phyloP scores from a whole-genome alignment of 2,888 invertebrate genomes.

The Euclidia mi region DNA sequence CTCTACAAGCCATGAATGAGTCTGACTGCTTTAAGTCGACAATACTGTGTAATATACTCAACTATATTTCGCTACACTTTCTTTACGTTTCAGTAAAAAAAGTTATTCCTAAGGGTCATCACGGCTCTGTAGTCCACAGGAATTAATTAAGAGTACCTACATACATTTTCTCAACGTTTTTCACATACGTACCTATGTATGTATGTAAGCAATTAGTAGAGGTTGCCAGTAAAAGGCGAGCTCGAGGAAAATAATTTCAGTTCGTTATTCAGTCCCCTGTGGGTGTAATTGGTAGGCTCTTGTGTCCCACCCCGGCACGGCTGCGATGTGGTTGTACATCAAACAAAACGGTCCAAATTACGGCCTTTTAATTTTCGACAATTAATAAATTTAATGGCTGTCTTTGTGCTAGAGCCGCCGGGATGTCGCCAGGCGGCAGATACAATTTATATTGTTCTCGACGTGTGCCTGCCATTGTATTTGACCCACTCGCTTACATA shows the following conservation, averaged over 20 bases:
- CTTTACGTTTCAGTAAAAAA: background rate
- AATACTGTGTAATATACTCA: too few relatives aligned
- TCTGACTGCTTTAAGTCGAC: too few relatives aligned
- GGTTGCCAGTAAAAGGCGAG: too few relatives aligned
- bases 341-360: constrained; percentile 70
- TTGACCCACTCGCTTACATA: constrained; percentile 13
- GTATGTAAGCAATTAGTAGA: constrained; percentile 71
- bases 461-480: constrained; percentile 21
- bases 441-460: constrained; percentile 25
- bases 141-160: constrained; percentile 54
- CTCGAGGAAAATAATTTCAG: constrained; percentile 73
- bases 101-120: constrained; percentile 1
- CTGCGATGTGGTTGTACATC: constrained; percentile 64
- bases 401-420: constrained; percentile 49
- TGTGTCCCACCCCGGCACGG: constrained; percentile 47
- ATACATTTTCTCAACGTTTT: constrained; percentile 40
- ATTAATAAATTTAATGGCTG: constrained; percentile 67
- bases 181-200: constrained; percentile 35
- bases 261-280: constrained; percentile 71
- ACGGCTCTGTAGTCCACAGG: constrained; percentile 13
- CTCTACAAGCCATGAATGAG: too few relatives aligned
- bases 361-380: constrained; percentile 71
- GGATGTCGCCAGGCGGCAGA: constrained; percentile 34
- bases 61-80: too few relatives aligned
- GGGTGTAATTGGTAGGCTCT: constrained; percentile 72